A percentile compares a stretch with the other conserved stretches of the same genome.
Evolutionary conservation across 2,888 invertebrate species (phyloP).

Genomic region (Thymelicus acteon): DNA sequence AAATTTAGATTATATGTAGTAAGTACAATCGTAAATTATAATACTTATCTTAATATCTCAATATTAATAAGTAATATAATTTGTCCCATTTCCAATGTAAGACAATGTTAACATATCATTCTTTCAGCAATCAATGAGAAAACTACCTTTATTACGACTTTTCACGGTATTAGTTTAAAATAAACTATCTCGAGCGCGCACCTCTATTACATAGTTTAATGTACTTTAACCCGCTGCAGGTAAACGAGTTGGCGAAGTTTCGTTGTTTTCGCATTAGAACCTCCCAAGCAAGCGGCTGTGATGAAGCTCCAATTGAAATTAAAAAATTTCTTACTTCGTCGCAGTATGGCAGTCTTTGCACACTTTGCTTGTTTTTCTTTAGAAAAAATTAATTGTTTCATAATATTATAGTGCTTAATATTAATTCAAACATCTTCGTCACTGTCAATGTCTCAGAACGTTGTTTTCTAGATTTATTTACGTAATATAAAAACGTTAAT

Average conservation of each 20-base stretch:
- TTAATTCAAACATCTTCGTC: too few species aligned
- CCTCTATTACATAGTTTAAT: constrained; percentile 52
- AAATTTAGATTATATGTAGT: too few species aligned
- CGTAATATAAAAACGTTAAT: too few species aligned
- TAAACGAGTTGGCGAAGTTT: constrained; percentile 48
- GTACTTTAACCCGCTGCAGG: constrained; percentile 52
- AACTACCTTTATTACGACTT: constrained; percentile 69
- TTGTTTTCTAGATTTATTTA: too few species aligned
- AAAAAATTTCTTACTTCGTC: constrained; percentile 9
- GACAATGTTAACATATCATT: too few species aligned
- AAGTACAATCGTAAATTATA: too few species aligned
- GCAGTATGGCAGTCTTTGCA: background rate
- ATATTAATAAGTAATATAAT: too few species aligned
- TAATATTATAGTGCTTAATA: background rate
- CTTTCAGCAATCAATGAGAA: constrained; percentile 45
- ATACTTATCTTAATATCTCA: too few species aligned
- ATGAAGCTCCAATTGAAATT: constrained; percentile 45
- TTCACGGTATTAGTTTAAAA: constrained; percentile 62
- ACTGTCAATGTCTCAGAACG: too few species aligned
- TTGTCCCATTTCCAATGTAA: too few species aligned
- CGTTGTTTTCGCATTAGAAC: constrained; percentile 45
- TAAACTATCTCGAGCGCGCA: constrained; percentile 54
- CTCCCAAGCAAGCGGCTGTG: constrained; percentile 37
- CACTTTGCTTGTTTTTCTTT: background rate
- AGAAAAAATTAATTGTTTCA: background rate